Percentiles rank a stretch among this genome's conserved stretches.
phyloP scores from a whole-genome alignment of 1,140 invertebrate genomes.

The Gryllus bimaculatus region DNA sequence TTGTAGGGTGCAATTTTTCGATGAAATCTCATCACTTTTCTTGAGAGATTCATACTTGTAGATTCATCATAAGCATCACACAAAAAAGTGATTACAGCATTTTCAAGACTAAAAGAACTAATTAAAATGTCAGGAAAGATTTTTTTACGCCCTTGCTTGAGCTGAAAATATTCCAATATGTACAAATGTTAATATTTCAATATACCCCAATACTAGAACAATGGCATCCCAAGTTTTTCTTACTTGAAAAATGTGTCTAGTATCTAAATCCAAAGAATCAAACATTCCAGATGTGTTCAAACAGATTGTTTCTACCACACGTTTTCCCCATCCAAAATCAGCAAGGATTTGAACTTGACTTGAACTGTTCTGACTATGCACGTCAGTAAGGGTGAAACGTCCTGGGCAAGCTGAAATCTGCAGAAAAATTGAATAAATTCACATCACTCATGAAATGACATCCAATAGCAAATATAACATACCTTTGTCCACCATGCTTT shows the following conservation, averaged over 20 bases:
- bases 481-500: conserved; percentile 73
- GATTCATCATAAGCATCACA: conserved; percentile 47
- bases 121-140: conserved; percentile 36
- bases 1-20: conserved; percentile 64
- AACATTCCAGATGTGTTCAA: conserved; percentile 22
- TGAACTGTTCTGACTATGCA: conserved; percentile 32
- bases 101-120: conserved; percentile 46
- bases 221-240: too few relatives aligned
- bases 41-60: conserved; percentile 25
- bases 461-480: conserved; percentile 25
- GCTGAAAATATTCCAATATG: conserved; percentile 32
- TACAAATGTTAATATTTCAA: conserved; percentile 13
- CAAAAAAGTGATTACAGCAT: conserved; percentile 47
- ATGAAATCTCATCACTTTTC: conserved; percentile 48
- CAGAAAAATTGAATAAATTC: conserved; percentile 24
- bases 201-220: not conserved
- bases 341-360: conserved; percentile 42
- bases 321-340: conserved; percentile 38
- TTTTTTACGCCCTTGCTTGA: conserved; percentile 35
- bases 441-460: too few relatives aligned
- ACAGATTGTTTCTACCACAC: conserved; percentile 33
- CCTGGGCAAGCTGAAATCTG: conserved; percentile 57
- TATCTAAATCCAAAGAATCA: conserved; percentile 19
- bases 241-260: too few relatives aligned
- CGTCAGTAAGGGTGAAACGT: conserved; percentile 46